Evolutionary conservation across 2,888 invertebrate species (phyloP), one percentile per base, ranked within the genome.

Genomic region (Erannis defoliaria): DNA sequence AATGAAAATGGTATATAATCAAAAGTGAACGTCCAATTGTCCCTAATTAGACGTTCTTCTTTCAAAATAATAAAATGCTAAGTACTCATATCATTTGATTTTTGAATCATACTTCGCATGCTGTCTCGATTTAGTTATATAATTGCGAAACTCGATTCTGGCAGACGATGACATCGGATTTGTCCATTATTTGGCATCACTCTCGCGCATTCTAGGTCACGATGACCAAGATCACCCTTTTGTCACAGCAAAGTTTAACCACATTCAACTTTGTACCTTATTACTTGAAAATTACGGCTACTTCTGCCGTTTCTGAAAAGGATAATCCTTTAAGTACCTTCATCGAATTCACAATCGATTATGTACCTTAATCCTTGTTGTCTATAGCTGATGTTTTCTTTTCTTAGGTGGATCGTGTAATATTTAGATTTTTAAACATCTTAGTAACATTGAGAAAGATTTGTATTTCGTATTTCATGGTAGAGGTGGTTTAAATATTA

Each of bases 181-280:
- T 85, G 89, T 86, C 89, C 86, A 89, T 89, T 88, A 90, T 89
- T 93, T 92, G 92, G 92, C 91, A 91, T 81, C 85, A 76, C 66
- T 77, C 67, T 66, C 69, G 62, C 82, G 84, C 88, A 91, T 92
- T 91, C 92, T 93, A 80, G 92, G 92, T 85, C 91, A 86, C 75
- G 73, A 77, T 70, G 78, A 75, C 81, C 82, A 82, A 84, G 82
- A 85, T 76, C 84, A 83, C 62, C 74, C 81, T 79, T 82, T 82
- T 82, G 80, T 79, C 72, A 71, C 66, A 54, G 16, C 66, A 58
- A 70, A 68, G 71, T 64, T 70, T 31, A 56, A 37, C 10, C 60
- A 23, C 73, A 72, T 53, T 50, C 69, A 54, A 75, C 64, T 73
- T 62, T 55, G 60, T 49, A 55, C 59, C 33, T 62, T 64, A 66